phyloP scores from a whole-genome alignment of 2,797 vertebrate genomes.

The Allobates femoralis region DNA sequence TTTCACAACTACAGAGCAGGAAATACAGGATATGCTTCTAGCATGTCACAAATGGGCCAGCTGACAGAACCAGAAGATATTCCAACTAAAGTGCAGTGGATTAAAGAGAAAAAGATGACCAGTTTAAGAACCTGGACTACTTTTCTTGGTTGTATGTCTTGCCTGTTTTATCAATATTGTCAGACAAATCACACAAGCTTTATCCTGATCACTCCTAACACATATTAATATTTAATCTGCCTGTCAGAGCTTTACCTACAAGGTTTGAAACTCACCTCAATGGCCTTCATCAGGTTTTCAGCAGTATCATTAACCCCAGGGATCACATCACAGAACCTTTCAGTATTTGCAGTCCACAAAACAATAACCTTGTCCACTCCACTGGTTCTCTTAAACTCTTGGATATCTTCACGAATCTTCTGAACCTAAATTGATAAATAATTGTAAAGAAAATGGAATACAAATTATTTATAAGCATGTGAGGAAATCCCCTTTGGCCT shows the following conservation, averaged over 20 bases:
- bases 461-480: too few species aligned
- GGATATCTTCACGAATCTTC: conserved; percentile 88
- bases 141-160: too few species aligned
- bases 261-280: conserved; percentile 78
- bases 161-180: too few species aligned
- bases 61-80: neutral
- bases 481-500: too few species aligned
- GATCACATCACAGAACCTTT: conserved; percentile 87
- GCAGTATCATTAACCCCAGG: conserved; percentile 87
- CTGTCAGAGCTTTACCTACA: neutral
- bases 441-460: neutral
- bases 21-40: neutral
- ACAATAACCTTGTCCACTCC: conserved; percentile 91
- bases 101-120: too few species aligned
- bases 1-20: neutral
- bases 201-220: too few species aligned
- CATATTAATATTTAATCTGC: neutral
- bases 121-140: too few species aligned
- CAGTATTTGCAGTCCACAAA: conserved; percentile 95
- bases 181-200: too few species aligned
- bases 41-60: neutral
- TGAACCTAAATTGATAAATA: conserved; percentile 77
- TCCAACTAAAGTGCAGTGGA: too few species aligned
- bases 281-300: conserved; percentile 84
- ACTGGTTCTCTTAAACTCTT: conserved; percentile 81